These are phyloP conservation scores for Scaptomyza hsui DNA, from an alignment of 1,140 invertebrate genomes.

Conservation along the genomic window DNA sequence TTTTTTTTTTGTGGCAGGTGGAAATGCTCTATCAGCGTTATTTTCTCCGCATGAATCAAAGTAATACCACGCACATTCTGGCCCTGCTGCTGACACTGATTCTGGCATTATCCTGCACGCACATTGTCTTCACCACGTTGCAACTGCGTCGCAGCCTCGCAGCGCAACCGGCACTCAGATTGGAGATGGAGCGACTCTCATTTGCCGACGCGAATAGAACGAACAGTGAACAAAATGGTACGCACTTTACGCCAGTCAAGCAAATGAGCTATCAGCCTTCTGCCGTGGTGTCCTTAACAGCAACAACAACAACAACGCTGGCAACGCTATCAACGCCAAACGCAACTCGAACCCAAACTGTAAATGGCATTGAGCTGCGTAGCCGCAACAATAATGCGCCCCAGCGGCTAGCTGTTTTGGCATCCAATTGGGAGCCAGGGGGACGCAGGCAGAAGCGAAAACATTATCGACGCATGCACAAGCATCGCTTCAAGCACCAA, in stretches of 20 bases:
- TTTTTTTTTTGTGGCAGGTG: slow-evolving; percentile 86
- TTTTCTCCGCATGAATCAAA: slow-evolving; percentile 96
- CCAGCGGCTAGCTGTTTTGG: slow-evolving; percentile 4
- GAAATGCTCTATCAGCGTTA: slow-evolving; percentile 96
- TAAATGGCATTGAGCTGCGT: slow-evolving; percentile 26
- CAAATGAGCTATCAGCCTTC: slow-evolving; percentile 12
- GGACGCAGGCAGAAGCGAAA: slow-evolving; percentile 65
- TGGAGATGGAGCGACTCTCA: slow-evolving; percentile 57
- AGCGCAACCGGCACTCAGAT: slow-evolving; percentile 29
- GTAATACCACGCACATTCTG: slow-evolving; percentile 93
- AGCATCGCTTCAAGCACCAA: slow-evolving; percentile 66
- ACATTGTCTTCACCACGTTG: slow-evolving; percentile 84
- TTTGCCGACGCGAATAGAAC: slow-evolving; percentile 46
- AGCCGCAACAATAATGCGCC: slow-evolving; percentile 24
- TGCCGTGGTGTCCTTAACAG: slow-evolving; percentile 17
- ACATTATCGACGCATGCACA: slow-evolving; percentile 66
- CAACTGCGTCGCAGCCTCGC: slow-evolving; percentile 56
- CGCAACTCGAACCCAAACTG: slow-evolving; percentile 35
- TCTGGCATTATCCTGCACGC: slow-evolving; percentile 86
- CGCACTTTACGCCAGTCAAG: slow-evolving; percentile 10
- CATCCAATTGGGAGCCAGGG: slow-evolving; percentile 7
- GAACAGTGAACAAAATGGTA: slow-evolving; percentile 9
- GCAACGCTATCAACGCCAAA: slow-evolving; percentile 17
- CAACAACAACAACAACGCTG: slow-evolving; percentile 23
- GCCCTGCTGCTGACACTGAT: slow-evolving; percentile 90